phyloP scores from a whole-genome alignment of 2,113 vertebrate species.

The Glaucidium brasilianum region DNA sequence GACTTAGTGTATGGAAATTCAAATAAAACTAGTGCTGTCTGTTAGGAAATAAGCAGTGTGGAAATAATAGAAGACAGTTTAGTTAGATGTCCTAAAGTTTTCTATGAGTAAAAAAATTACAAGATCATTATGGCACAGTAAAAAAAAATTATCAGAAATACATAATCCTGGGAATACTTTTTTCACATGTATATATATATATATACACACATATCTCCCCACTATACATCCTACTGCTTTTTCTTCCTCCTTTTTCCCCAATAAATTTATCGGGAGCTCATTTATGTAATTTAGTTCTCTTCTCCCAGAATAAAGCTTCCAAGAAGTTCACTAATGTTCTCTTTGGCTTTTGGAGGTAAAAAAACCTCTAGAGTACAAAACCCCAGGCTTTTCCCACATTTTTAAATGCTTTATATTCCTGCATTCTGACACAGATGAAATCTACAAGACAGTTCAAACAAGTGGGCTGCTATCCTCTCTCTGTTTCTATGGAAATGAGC shows the following conservation, averaged over 20 bases:
- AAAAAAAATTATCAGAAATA: neutral
- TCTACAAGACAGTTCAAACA: conserved; percentile 42
- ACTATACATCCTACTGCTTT: neutral
- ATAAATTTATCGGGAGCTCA: neutral
- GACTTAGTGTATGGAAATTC: conserved; percentile 6
- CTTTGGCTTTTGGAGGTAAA: neutral
- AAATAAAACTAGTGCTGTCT: conserved; percentile 2
- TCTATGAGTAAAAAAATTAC: neutral
- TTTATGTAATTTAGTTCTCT: neutral
- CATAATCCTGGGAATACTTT: neutral
- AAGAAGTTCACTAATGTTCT: neutral
- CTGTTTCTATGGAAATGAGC: conserved; percentile 66
- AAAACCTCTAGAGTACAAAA: neutral
- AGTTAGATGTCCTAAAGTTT: neutral
- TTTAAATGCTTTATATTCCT: conserved; percentile 34
- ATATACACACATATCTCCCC: neutral
- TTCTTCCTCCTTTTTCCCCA: neutral
- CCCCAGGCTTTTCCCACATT: conserved; percentile 24
- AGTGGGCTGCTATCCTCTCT: neutral
- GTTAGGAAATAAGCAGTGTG: neutral
- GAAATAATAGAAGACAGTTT: neutral
- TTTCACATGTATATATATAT: neutral
- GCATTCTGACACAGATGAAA: conserved; percentile 33
- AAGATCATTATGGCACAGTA: neutral
- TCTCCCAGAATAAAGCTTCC: neutral